Conservation (phyloP, 2,888 invertebrate genomes). For the Xestoiulus laeticollis region DNA sequence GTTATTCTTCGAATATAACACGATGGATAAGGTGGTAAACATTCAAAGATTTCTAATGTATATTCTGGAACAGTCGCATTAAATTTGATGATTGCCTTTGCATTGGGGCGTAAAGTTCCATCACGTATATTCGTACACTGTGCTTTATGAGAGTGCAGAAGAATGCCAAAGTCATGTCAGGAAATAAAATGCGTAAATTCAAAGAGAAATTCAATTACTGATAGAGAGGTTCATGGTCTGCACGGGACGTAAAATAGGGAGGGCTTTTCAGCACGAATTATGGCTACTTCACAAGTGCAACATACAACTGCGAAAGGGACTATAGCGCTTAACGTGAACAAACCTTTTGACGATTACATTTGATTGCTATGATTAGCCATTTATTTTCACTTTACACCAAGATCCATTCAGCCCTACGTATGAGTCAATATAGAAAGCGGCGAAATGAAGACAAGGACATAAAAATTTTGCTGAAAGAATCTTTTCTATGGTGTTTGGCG, state of each 20-base stretch:
- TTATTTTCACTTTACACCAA: constrained; percentile 5
- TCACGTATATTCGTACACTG: neutral
- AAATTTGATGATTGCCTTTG: constrained; percentile 15
- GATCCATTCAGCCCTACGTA: constrained; percentile 7
- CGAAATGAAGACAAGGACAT: constrained; percentile 26
- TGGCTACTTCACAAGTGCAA: neutral
- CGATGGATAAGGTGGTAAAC: neutral
- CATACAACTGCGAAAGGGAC: neutral
- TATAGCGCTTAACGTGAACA: neutral
- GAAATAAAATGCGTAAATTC: constrained; percentile 26
- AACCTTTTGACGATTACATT: constrained; percentile 26
- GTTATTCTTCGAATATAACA: neutral
- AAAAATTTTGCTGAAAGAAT: neutral
- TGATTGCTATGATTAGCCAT: constrained; percentile 26
- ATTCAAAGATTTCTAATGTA: neutral
- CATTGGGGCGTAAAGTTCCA: neutral
- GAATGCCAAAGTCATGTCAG: constrained; percentile 13
- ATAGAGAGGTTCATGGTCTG: constrained; percentile 20
- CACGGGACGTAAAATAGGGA: neutral
- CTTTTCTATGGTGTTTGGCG: neutral
- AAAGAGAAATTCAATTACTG: constrained; percentile 19
- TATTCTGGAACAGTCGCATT: neutral
- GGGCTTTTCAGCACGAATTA: neutral
- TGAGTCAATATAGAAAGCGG: neutral
- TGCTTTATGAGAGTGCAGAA: neutral